phyloP scores from a whole-genome alignment of 2,113 vertebrate genomes.

The Phylloscopus whistleri region DNA sequence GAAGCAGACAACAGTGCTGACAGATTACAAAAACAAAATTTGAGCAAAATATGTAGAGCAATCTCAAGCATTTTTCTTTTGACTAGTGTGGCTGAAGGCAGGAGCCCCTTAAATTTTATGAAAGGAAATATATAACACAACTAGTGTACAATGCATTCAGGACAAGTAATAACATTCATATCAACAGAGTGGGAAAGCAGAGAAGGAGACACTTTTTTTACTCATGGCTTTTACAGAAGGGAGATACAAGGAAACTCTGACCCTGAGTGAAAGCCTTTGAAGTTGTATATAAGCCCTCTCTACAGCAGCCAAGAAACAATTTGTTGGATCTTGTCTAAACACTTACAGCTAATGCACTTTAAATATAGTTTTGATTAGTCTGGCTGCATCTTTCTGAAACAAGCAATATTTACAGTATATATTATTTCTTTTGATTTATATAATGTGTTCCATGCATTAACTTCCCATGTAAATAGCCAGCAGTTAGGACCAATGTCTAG shows the following conservation, averaged over 20 bases:
- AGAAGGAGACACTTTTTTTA: background rate
- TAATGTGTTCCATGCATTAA: background rate
- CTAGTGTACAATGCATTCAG: background rate
- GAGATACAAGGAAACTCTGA: background rate
- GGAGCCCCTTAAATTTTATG: background rate
- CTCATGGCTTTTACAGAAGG: background rate
- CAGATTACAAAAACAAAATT: background rate
- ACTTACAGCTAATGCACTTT: background rate
- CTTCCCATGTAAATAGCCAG: background rate
- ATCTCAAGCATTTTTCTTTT: background rate
- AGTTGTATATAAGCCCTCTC: background rate
- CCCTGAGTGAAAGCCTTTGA: background rate
- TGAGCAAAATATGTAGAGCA: background rate
- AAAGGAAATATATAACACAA: background rate
- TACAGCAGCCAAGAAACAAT: slow-evolving; percentile 3
- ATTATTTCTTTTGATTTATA: background rate
- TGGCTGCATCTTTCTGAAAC: background rate
- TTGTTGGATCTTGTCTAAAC: slow-evolving; percentile 21
- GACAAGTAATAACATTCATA: background rate
- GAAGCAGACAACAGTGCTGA: background rate
- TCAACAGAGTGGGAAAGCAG: background rate
- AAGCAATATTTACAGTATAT: background rate
- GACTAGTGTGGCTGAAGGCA: background rate
- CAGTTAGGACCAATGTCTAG: background rate
- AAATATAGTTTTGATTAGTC: background rate